Percentiles rank a stretch among this genome's conserved stretches.
These are phyloP conservation scores for Drosophila austrosaltans DNA, from an alignment of 2,888 invertebrate genomes.

Conservation along the genomic window DNA sequence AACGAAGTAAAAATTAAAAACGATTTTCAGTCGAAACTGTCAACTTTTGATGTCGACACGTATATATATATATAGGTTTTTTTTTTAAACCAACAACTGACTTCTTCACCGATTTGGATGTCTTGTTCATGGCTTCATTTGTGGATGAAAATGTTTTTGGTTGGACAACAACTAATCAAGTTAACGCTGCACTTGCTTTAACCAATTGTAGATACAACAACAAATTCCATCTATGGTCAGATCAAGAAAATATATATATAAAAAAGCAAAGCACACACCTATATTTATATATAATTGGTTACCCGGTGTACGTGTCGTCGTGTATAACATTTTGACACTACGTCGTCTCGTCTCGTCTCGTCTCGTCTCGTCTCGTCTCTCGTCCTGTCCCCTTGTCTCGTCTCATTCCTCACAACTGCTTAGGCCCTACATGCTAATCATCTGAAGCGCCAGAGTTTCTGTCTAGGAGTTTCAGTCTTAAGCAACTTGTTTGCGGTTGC, in stretches of 20 bases:
- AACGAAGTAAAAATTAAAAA: constrained; percentile 29
- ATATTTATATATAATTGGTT: background rate
- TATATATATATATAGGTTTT: background rate
- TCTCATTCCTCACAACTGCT: constrained; percentile 33
- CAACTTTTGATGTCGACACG: constrained; percentile 64
- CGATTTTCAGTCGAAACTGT: constrained; percentile 67
- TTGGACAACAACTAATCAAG: constrained; percentile 64
- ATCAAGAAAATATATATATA: constrained; percentile 23
- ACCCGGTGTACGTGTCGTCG: constrained; percentile 15
- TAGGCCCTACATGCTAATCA: constrained; percentile 72
- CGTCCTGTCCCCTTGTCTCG: background rate
- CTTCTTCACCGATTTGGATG: constrained; percentile 44
- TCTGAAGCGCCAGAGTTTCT: constrained; percentile 61
- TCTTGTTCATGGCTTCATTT: constrained; percentile 67
- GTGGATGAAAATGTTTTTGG: constrained; percentile 23
- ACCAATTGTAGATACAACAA: constrained; percentile 62
- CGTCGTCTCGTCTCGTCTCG: background rate
- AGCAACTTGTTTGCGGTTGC: constrained; percentile 77
- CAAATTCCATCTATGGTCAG: constrained; percentile 57
- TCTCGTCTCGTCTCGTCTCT: background rate
- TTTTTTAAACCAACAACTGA: background rate
- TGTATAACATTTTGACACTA: constrained; percentile 64
- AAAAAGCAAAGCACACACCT: background rate
- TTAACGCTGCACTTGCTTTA: constrained; percentile 67
- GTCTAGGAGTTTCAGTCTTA: constrained; percentile 25